These are phyloP conservation scores for Manis javanica DNA, from an alignment of 2,797 vertebrate species.

Conservation along the genomic window DNA sequence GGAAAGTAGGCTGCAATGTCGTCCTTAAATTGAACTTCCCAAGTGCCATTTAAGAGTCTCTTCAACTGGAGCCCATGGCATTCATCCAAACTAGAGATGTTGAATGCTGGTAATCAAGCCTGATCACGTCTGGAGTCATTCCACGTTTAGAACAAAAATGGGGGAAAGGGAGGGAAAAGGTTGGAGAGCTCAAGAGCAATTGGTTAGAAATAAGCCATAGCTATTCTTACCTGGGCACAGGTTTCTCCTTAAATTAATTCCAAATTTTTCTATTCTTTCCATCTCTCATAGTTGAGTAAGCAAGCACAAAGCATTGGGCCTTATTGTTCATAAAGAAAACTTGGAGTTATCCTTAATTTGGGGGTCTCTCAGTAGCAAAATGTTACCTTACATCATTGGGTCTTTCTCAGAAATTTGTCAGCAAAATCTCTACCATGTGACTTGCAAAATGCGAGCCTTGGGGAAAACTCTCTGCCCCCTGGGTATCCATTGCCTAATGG, in stretches of 20 bases:
- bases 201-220: background rate
- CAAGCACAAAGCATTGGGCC: background rate
- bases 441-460: slow-evolving; percentile 50
- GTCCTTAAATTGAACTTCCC: background rate
- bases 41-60: background rate
- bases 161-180: too few relatives aligned
- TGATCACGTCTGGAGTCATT: background rate
- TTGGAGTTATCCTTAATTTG: background rate
- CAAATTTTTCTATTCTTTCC: background rate
- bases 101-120: background rate
- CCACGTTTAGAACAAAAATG: background rate
- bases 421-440: slow-evolving; percentile 36
- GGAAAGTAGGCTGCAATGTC: background rate
- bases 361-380: background rate
- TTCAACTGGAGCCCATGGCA: background rate
- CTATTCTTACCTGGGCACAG: background rate
- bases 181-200: background rate
- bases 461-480: background rate
- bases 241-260: background rate
- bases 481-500: slow-evolving; percentile 26
- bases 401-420: slow-evolving; percentile 24
- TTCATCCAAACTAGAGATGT: background rate
- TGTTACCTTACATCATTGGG: background rate
- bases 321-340: background rate
- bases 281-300: background rate